Evolutionary conservation across 64 coral and sea anemone species (phyloP).

Genomic region (Platygyra sinensis): DNA sequence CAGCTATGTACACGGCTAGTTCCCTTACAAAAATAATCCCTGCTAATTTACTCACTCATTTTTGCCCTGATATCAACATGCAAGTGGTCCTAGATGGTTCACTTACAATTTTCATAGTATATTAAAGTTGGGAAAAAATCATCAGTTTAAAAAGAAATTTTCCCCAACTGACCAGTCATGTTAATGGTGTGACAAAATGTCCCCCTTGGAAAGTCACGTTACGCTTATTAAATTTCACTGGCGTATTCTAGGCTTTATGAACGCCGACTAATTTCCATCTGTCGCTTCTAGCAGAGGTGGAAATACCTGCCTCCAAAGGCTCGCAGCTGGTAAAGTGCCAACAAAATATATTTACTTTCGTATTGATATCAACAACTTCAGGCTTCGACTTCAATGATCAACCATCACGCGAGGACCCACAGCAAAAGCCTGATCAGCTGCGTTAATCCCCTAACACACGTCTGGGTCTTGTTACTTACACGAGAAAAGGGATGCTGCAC

Average conservation of each 20-base stretch:
- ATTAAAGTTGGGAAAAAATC: neutral
- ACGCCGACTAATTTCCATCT: no score
- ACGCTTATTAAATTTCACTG: neutral
- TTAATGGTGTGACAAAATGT: neutral
- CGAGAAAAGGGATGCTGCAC: neutral
- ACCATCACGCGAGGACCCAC: no score
- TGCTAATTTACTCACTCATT: conserved; percentile 16
- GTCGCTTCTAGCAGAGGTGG: no score
- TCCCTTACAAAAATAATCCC: conserved; percentile 51
- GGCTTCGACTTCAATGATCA: no score
- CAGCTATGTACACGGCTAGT: conserved; percentile 23
- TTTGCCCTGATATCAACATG: neutral
- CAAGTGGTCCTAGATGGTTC: neutral
- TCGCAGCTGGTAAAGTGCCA: neutral
- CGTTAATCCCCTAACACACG: no score
- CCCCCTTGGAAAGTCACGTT: neutral
- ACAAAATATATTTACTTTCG: neutral
- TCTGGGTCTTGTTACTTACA: no score
- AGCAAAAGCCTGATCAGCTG: no score
- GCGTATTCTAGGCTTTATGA: no score
- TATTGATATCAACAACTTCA: no score
- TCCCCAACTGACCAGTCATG: neutral
- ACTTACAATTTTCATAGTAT: neutral
- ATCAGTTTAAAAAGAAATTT: neutral
- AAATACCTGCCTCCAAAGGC: neutral